Evolutionary conservation across 1,140 invertebrate species (phyloP).

Genomic region (Oryctes rhinoceros): DNA sequence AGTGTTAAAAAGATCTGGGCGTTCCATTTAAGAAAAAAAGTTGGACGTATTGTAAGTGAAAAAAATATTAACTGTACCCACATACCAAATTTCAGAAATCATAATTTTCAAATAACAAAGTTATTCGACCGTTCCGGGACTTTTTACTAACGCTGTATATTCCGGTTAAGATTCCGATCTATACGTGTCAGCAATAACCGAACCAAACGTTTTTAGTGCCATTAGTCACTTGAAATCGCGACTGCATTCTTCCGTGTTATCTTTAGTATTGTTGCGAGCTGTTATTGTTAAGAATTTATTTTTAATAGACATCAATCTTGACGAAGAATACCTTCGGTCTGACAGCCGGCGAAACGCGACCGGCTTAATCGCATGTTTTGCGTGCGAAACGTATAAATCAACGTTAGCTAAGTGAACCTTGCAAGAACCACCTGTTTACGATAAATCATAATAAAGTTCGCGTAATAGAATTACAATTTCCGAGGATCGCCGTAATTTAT

Average conservation of each 20-base stretch:
- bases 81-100: too few relatives aligned
- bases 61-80: too few relatives aligned
- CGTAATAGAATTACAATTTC: constrained; percentile 15
- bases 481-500: constrained; percentile 9
- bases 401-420: constrained; percentile 21
- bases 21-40: too few relatives aligned
- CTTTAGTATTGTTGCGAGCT: background rate
- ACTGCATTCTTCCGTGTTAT: background rate
- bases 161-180: too few relatives aligned
- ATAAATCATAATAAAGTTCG: constrained; percentile 22
- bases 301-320: constrained; percentile 22
- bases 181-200: too few relatives aligned
- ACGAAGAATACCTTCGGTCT: background rate
- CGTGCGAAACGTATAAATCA: constrained; percentile 12
- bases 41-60: too few relatives aligned
- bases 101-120: too few relatives aligned
- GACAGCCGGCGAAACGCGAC: background rate
- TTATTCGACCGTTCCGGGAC: too few relatives aligned
- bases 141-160: too few relatives aligned
- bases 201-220: too few relatives aligned
- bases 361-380: background rate
- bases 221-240: too few relatives aligned
- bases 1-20: too few relatives aligned
- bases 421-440: constrained; percentile 20
- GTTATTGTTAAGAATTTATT: background rate